Base-by-base conservation (phyloP, 2,113 vertebrate genomes). In the Panurus biarmicus region DNA sequence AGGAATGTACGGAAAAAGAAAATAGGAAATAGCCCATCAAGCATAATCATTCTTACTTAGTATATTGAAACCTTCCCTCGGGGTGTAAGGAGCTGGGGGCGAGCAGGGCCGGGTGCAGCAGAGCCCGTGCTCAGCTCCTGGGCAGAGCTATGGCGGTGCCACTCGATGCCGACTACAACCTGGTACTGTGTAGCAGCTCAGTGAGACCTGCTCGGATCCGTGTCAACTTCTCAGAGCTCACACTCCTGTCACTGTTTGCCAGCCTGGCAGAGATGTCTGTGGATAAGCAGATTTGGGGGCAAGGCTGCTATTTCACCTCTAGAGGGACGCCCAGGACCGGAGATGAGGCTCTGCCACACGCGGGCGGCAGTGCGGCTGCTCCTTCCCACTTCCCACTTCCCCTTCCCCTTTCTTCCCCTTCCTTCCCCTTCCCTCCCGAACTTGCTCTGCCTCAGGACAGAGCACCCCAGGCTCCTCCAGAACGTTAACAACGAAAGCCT, bases 301-400 rank as follows among this genome's bases (percentile, higher is more conserved):
- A 48, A 65, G 71, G 36, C 71, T 89, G 53, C 47, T 65, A n/a
- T 87, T 76, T 56, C 66, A 90, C 97, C 97, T 96, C 96, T 97
- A 97, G 97, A 96, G 97, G 97, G 97, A 97, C 93, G 94, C 92
- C 96, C 90, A 96, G 75, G 91, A 97, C 65, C 88, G 93, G 95
- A 79, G 90, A 96, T 97, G 79, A 78, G 86, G 38, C 40, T 44
- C 40, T 56, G 84, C 13, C 11, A 3, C 18, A 29, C 0, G 17
- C 51, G 25, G 64, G 28, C n/a, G 3, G 35, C 33, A 57, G 62
- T n/a, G 71, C 44, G 6, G 29, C 61, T 12, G 7, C 40, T 81
- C 16, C n/a, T 19, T n/a, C n/a, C n/a, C n/a, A n/a, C n/a, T n/a
- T n/a, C n/a, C n/a, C n/a, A n/a, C n/a, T n/a, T n/a, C n/a, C n/a